These are phyloP conservation scores for Drosophila auraria DNA, from an alignment of 1,140 invertebrate genomes.

Conservation along the genomic window DNA sequence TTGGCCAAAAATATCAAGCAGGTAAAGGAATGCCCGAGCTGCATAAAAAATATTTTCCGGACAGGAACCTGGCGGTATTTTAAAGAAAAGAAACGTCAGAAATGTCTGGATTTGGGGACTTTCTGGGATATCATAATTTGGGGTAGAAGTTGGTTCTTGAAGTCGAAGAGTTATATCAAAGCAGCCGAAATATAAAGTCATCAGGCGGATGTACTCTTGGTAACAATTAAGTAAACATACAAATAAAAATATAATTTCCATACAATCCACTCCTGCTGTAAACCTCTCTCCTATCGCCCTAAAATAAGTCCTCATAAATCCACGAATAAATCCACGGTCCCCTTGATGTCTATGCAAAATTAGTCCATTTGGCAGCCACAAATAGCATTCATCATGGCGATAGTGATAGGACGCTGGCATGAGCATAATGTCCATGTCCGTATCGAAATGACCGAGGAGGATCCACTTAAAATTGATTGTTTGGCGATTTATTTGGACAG, in stretches of 20 bases:
- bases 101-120: background rate
- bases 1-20: slow-evolving; percentile 37
- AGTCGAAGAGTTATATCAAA: background rate
- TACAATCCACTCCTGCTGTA: background rate
- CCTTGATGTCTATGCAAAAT: slow-evolving; percentile 35
- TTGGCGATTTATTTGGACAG: slow-evolving; percentile 35
- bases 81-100: background rate
- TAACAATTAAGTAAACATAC: too few relatives aligned
- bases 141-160: background rate
- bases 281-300: background rate
- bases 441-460: slow-evolving; percentile 14
- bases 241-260: background rate
- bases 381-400: slow-evolving; percentile 55
- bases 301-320: background rate
- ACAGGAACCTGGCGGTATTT: background rate
- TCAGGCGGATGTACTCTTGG: too few relatives aligned
- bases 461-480: slow-evolving; percentile 51
- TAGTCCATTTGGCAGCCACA: slow-evolving; percentile 50
- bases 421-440: slow-evolving; percentile 49
- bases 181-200: background rate
- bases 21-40: slow-evolving; percentile 16
- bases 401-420: slow-evolving; percentile 23
- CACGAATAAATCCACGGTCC: background rate
- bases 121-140: slow-evolving; percentile 2
- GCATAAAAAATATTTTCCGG: slow-evolving; percentile 28